These are phyloP conservation scores for Pristionchus exspectatus DNA, from an alignment of 2,888 invertebrate species.

Conservation along the genomic window DNA sequence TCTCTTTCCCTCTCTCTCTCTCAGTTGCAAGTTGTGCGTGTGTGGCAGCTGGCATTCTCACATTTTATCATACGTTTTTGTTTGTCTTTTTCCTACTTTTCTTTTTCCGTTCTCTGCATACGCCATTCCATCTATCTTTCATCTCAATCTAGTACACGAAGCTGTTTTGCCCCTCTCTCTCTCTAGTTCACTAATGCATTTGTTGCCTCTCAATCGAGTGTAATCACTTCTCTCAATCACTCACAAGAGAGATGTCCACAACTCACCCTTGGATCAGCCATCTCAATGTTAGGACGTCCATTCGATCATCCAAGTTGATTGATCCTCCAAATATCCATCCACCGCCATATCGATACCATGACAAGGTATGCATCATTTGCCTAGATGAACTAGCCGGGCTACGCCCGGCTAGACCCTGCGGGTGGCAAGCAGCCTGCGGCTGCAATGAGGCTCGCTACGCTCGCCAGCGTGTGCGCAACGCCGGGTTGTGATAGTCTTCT, in stretches of 20 bases:
- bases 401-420: too few species aligned
- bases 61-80: constrained; percentile 24
- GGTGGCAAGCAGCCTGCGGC: too few species aligned
- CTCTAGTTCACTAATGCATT: constrained; percentile 33
- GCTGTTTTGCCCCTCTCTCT: neutral
- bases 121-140: neutral
- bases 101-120: neutral
- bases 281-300: neutral
- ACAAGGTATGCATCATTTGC: constrained; percentile 1
- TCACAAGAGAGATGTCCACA: constrained; percentile 3
- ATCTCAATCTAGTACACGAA: neutral
- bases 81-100: constrained; percentile 19
- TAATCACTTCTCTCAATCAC: neutral
- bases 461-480: too few species aligned
- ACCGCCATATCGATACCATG: constrained; percentile 35
- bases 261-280: constrained; percentile 28
- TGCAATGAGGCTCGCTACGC: too few species aligned
- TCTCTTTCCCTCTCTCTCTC: constrained; percentile 32
- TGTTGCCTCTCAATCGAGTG: neutral
- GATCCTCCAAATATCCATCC: neutral
- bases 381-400: too few species aligned
- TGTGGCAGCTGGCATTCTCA: constrained; percentile 10
- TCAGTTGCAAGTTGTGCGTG: neutral
- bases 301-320: neutral
- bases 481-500: too few species aligned